Evolutionary conservation across 2,888 invertebrate genomes (phyloP).

Genomic region (Mamestra brassicae): DNA sequence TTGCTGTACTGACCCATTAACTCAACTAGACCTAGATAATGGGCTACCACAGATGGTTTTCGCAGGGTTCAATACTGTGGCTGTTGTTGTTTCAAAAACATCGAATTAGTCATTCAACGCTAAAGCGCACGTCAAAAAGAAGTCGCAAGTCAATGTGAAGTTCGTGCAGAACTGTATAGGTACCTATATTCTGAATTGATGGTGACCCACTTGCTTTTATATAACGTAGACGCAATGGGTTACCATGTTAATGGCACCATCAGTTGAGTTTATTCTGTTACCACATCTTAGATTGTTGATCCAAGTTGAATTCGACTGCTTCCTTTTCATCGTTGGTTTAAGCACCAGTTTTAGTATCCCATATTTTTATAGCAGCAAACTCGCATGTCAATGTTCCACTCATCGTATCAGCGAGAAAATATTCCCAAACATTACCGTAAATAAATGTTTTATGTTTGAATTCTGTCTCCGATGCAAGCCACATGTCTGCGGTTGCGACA

Average conservation of each 20-base stretch:
- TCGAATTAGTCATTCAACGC: neutral
- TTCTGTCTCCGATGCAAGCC: constrained; percentile 67
- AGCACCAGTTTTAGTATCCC: neutral
- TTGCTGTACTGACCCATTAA: too few relatives aligned
- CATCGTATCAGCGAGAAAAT: constrained; percentile 48
- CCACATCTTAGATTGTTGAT: neutral
- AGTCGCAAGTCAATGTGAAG: neutral
- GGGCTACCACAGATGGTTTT: neutral
- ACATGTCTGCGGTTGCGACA: constrained; percentile 75
- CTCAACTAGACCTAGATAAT: too few relatives aligned
- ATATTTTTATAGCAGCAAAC: neutral
- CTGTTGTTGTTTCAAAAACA: neutral
- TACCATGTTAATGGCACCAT: neutral
- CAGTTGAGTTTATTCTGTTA: neutral
- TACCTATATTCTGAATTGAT: neutral
- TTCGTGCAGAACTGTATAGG: too few relatives aligned
- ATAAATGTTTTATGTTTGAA: constrained; percentile 64
- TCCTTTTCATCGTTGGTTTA: neutral
- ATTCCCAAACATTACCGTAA: constrained; percentile 62
- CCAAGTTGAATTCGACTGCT: neutral
- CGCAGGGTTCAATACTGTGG: neutral
- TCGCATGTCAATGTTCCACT: neutral
- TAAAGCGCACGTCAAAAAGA: neutral
- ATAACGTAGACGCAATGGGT: too few relatives aligned
- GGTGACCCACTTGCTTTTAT: neutral